Percentiles rank a stretch among this genome's conserved stretches.
Evolutionary conservation across 2,113 vertebrate species (phyloP).

Genomic region (Kryptolebias marmoratus): DNA sequence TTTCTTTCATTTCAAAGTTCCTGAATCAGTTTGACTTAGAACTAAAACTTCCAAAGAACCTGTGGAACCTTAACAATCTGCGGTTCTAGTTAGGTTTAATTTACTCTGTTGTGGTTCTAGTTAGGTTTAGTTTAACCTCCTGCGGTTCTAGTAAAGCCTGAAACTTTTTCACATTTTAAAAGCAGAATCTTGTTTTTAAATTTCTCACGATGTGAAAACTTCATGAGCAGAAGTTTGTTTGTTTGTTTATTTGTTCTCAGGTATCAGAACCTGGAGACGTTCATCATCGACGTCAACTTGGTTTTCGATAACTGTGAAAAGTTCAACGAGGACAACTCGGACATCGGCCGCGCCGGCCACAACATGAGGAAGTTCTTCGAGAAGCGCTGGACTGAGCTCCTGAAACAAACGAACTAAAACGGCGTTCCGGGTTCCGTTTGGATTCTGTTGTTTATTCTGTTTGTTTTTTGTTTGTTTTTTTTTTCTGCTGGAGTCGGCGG

Average conservation of each 20-base stretch:
- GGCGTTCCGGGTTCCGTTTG: slow-evolving; percentile 57
- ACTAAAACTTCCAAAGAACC: too few species aligned
- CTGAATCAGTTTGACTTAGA: too few species aligned
- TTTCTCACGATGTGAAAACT: not conserved
- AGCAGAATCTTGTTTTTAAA: too few species aligned
- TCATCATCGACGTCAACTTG: slow-evolving; percentile 96
- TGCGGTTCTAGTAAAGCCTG: too few species aligned
- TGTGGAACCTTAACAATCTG: too few species aligned
- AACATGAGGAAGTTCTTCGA: slow-evolving; percentile 99
- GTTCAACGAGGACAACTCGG: slow-evolving; percentile 99
- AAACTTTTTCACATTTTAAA: too few species aligned
- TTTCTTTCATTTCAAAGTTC: too few species aligned
- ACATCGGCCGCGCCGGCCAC: slow-evolving; percentile 97
- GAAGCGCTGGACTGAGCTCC: slow-evolving; percentile 97
- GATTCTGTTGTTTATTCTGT: slow-evolving; percentile 23
- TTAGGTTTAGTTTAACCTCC: not conserved
- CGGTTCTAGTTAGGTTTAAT: too few species aligned
- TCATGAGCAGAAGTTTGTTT: not conserved
- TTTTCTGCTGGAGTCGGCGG: slow-evolving; percentile 50
- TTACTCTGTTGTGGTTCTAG: too few species aligned
- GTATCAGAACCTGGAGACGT: slow-evolving; percentile 95
- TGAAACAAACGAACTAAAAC: slow-evolving; percentile 93
- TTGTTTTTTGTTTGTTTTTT: slow-evolving; percentile 25
- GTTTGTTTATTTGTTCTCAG: slow-evolving; percentile 71
- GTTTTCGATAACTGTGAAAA: slow-evolving; percentile 99